A percentile compares a stretch with the other conserved stretches of the same genome.
Evolutionary conservation across 2,888 invertebrate species (phyloP).

Genomic region (Mycalesis mineus): DNA sequence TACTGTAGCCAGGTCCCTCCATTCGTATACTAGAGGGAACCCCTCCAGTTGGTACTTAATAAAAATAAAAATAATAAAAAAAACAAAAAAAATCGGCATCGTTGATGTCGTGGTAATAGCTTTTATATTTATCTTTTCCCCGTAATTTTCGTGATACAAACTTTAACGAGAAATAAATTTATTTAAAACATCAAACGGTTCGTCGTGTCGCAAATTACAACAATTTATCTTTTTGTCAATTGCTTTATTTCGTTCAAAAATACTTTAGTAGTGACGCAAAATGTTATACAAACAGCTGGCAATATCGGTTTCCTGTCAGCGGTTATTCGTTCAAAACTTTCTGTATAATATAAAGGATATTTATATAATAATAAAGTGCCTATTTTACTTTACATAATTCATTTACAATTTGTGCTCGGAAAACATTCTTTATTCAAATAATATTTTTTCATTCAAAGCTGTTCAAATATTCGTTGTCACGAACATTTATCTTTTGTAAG

Average conservation of each 20-base stretch:
- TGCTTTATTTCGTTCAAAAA: conserved; percentile 4
- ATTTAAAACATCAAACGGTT: conserved; percentile 3
- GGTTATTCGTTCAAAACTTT: background rate
- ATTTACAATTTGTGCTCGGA: too few relatives aligned
- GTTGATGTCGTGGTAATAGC: background rate
- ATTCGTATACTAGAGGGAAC: too few relatives aligned
- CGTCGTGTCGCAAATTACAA: background rate
- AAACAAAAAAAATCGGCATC: too few relatives aligned
- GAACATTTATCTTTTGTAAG: too few relatives aligned
- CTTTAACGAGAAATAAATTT: background rate
- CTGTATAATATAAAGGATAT: background rate
- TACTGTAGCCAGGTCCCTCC: too few relatives aligned
- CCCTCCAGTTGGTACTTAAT: too few relatives aligned
- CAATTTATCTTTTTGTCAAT: conserved; percentile 1
- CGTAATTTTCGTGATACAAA: background rate
- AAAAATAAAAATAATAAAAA: too few relatives aligned
- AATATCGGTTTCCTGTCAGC: background rate
- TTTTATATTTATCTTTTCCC: background rate
- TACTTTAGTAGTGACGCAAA: background rate
- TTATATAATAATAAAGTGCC: background rate
- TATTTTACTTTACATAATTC: too few relatives aligned
- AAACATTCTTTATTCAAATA: too few relatives aligned
- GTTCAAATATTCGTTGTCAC: too few relatives aligned
- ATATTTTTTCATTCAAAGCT: too few relatives aligned
- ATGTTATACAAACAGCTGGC: background rate